Conservation (phyloP, 2,113 vertebrate genomes). For the Hemiprocne comata region DNA sequence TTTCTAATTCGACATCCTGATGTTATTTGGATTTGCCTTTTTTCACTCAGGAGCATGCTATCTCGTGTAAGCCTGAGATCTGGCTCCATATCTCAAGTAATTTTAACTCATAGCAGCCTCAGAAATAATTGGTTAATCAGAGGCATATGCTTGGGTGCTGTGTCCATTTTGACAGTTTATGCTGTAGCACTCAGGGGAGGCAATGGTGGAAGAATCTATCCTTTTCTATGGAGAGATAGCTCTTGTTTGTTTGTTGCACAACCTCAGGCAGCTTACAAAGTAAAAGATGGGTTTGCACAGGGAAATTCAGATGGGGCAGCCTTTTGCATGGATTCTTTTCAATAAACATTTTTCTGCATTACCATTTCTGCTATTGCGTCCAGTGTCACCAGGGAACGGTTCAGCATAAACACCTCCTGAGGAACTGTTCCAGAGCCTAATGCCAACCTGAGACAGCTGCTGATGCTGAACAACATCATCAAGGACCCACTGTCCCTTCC, state of each 20-base stretch:
- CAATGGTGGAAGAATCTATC: background rate
- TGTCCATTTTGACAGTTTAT: background rate
- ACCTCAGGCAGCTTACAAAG: background rate
- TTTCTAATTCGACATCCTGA: background rate
- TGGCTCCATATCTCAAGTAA: background rate
- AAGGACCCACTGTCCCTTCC: slow-evolving; percentile 82
- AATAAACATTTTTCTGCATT: slow-evolving; percentile 1
- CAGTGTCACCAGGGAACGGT: slow-evolving; percentile 53
- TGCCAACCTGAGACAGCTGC: slow-evolving; percentile 86
- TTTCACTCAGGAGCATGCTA: background rate
- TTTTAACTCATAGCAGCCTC: slow-evolving; percentile 16
- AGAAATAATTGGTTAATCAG: slow-evolving; percentile 24
- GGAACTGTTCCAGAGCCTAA: slow-evolving; percentile 71
- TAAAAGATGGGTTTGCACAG: background rate
- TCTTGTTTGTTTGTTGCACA: background rate
- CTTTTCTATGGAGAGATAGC: background rate
- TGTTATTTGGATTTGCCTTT: background rate
- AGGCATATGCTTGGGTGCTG: slow-evolving; percentile 1
- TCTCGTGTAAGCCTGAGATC: background rate
- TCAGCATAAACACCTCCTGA: slow-evolving; percentile 73
- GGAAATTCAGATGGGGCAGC: slow-evolving; percentile 9
- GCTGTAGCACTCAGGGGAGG: background rate
- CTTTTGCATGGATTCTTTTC: slow-evolving; percentile 21
- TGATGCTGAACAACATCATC: slow-evolving; percentile 76
- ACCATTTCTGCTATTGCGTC: slow-evolving; percentile 38